Evolutionary conservation across 2,113 vertebrate species (phyloP).

Genomic region (Nycticorax nycticorax): DNA sequence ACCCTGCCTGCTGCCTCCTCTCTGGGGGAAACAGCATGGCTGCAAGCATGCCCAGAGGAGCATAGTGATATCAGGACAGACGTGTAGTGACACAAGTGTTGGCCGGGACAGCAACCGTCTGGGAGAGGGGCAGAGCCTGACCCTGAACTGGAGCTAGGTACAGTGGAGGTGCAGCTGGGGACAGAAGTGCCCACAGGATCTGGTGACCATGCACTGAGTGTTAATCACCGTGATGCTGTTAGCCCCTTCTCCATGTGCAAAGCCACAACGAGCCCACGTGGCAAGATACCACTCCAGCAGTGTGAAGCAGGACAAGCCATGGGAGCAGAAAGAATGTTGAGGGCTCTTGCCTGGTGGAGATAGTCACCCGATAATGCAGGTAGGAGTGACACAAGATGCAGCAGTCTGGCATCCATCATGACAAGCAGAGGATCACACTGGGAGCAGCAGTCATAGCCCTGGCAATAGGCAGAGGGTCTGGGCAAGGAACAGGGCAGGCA

Average conservation of each 20-base stretch:
- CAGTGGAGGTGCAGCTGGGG: not conserved
- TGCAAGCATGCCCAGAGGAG: not conserved
- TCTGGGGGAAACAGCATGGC: not conserved
- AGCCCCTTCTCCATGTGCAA: not conserved
- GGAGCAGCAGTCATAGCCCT: not conserved
- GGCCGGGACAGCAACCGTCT: rapidly evolving
- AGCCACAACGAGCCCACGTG: rapidly evolving
- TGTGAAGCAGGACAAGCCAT: not conserved
- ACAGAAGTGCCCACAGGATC: not conserved
- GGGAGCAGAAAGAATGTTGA: not conserved
- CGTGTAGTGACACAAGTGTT: rapidly evolving
- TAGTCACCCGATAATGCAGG: no score
- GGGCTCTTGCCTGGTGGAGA: not conserved
- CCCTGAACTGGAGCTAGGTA: not conserved
- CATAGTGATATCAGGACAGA: not conserved
- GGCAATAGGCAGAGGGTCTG: not conserved
- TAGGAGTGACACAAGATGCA: not conserved
- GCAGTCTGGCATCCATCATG: not conserved
- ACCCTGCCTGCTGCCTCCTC: not conserved
- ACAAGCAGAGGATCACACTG: not conserved
- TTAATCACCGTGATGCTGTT: not conserved
- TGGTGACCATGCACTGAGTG: not conserved
- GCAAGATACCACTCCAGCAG: rapidly evolving
- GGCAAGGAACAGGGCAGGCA: not conserved
- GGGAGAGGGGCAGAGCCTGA: not conserved